A percentile compares a stretch with the other conserved stretches of the same genome.
phyloP scores from a whole-genome alignment of 2,797 vertebrate genomes.

The Falco concolor region DNA sequence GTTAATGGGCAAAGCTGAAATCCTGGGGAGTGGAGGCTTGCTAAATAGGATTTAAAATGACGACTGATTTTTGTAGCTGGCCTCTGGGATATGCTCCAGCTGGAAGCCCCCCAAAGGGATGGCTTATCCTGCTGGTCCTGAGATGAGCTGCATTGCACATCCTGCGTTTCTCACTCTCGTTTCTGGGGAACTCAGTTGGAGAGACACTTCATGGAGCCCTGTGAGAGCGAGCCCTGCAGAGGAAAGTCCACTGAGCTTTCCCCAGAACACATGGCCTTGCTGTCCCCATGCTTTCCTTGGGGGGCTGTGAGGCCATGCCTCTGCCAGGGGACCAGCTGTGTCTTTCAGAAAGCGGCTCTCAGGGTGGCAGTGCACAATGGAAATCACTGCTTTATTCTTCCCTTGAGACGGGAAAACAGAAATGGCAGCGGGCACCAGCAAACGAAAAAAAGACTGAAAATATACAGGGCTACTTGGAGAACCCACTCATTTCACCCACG shows the following conservation, averaged over 20 bases:
- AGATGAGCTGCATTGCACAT: neutral
- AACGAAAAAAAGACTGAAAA: neutral
- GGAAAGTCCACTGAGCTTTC: neutral
- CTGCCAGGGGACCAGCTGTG: neutral
- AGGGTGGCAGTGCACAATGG: neutral
- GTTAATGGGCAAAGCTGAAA: neutral
- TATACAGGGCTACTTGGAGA: neutral
- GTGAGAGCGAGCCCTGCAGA: neutral
- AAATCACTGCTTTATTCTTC: neutral
- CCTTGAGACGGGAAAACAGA: neutral
- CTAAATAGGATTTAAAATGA: neutral
- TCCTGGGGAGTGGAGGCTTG: neutral
- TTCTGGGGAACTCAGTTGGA: neutral
- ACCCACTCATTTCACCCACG: neutral
- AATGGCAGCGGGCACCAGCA: neutral
- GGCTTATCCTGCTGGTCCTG: neutral
- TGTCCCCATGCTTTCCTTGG: too few relatives aligned
- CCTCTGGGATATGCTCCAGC: neutral
- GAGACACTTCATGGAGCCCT: neutral
- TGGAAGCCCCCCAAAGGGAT: neutral
- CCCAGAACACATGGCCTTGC: neutral
- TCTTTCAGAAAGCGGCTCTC: neutral
- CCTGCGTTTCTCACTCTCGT: fast-evolving
- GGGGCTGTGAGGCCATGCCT: neutral
- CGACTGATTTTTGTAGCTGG: neutral